phyloP scores from a whole-genome alignment of 2,113 vertebrate genomes.

The Podocnemis expansa region DNA sequence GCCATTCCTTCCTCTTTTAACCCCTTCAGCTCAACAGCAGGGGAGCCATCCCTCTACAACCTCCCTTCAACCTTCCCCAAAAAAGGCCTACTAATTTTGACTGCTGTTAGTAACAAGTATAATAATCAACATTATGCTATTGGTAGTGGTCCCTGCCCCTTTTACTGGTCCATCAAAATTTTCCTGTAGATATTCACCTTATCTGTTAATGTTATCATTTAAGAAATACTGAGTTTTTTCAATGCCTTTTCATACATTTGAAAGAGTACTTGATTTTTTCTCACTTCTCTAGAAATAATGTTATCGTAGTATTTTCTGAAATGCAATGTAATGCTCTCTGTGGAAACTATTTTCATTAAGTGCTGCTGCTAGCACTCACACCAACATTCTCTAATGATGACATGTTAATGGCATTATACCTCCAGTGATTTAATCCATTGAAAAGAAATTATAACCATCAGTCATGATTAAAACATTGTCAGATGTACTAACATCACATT shows the following conservation, averaged over 20 bases:
- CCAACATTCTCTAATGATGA: conserved; percentile 28
- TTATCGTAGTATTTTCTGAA: conserved; percentile 20
- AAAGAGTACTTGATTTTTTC: background rate
- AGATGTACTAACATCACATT: conserved; percentile 36
- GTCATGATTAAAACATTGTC: conserved; percentile 15
- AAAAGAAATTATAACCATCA: conserved; percentile 63
- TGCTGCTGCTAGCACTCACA: conserved; percentile 20
- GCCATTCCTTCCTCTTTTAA: no score
- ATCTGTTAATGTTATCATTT: background rate
- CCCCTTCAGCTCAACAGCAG: no score
- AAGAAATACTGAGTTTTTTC: background rate
- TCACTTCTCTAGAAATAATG: background rate
- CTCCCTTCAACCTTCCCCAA: no score
- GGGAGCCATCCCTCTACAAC: no score
- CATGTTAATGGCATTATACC: conserved; percentile 59
- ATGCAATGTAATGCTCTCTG: background rate
- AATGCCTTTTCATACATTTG: background rate
- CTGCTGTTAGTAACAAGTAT: no score
- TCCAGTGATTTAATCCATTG: conserved; percentile 53
- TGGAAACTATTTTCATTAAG: conserved; percentile 2
- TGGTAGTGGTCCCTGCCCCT: no score
- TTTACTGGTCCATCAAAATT: no score
- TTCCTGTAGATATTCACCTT: background rate
- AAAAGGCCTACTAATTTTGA: no score
- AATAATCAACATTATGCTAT: no score